These are phyloP conservation scores for Sinella curviseta DNA, from an alignment of 1,140 invertebrate species.

Conservation along the genomic window DNA sequence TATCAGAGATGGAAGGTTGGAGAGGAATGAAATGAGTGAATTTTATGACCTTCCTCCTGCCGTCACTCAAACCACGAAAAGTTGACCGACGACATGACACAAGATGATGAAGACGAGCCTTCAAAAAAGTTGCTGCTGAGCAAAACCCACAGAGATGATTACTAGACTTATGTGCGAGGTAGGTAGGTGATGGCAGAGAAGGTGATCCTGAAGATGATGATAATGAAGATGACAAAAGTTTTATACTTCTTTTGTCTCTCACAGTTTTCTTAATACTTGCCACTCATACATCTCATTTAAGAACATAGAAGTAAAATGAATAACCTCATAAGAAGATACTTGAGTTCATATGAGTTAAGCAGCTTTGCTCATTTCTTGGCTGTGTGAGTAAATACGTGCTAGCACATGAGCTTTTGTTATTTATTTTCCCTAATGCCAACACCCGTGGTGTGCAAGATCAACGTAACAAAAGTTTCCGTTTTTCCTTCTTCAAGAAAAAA, in stretches of 20 bases:
- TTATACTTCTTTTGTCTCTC: neutral
- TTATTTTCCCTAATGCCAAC: neutral
- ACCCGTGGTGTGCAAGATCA: no score
- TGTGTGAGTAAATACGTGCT: neutral
- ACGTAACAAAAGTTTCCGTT: no score
- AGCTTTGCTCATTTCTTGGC: no score
- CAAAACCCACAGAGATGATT: neutral
- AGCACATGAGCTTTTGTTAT: no score
- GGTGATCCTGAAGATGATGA: neutral
- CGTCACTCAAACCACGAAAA: neutral
- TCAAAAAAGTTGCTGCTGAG: neutral
- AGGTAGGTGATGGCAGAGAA: neutral
- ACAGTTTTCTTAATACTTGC: neutral
- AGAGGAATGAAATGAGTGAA: neutral
- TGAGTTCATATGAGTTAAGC: no score
- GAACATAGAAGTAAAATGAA: no score
- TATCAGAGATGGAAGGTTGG: no score
- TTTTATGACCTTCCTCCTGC: conserved; percentile 4
- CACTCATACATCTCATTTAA: no score
- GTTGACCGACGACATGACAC: neutral
- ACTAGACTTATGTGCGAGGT: neutral
- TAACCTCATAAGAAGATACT: no score
- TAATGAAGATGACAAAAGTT: conserved; percentile 11
- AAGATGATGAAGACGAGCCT: neutral
- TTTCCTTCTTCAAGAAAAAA: no score